These are phyloP conservation scores for Meloidogyne hapla DNA, from an alignment of 1,140 invertebrate species.

Conservation along the genomic window DNA sequence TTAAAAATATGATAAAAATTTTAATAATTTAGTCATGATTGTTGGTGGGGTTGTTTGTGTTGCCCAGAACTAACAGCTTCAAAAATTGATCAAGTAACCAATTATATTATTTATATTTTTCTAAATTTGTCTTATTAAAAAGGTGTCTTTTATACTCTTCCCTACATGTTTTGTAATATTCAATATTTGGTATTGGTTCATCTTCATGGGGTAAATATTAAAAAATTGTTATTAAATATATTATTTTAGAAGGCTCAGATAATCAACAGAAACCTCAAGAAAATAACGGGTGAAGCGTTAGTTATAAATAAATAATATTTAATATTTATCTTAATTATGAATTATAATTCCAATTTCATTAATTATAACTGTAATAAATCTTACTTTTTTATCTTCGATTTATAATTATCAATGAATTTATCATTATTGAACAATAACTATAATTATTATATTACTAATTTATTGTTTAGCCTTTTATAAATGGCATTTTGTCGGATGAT, in stretches of 20 bases:
- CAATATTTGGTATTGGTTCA: conserved; percentile 64
- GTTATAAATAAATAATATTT: no score
- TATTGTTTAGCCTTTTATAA: no score
- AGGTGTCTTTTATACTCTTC: conserved; percentile 57
- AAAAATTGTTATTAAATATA: background rate
- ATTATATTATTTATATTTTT: background rate
- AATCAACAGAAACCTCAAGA: background rate
- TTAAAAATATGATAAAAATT: conserved; percentile 27
- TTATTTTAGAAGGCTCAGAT: background rate
- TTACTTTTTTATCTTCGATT: no score
- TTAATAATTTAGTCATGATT: conserved; percentile 29
- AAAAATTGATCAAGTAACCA: background rate
- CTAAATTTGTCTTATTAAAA: background rate
- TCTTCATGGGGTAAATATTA: conserved; percentile 57
- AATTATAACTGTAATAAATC: no score
- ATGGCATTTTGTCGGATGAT: no score
- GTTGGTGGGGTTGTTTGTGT: background rate
- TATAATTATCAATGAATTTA: no score
- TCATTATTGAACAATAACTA: no score
- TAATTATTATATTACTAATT: no score
- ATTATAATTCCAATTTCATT: no score
- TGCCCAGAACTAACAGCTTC: background rate
- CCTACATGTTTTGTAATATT: conserved; percentile 56
- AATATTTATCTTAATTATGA: no score
- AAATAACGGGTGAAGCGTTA: no score